Percentiles rank a stretch among this genome's conserved stretches.
phyloP scores from a whole-genome alignment of 1,140 invertebrate species.

The Trichonephila clavata region DNA sequence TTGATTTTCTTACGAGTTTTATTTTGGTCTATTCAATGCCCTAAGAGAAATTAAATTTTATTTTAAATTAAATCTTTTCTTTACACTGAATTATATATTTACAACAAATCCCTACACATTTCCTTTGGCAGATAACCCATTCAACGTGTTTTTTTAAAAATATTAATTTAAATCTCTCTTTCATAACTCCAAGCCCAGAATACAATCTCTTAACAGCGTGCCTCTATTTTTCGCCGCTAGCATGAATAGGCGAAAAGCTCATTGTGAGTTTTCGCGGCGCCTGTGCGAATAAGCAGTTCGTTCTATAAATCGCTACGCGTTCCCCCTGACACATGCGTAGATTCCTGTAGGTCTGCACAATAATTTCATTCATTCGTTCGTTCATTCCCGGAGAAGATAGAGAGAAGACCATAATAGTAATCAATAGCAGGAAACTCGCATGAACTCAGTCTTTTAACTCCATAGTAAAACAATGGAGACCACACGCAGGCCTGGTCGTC shows the following conservation, averaged over 20 bases:
- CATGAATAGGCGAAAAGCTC: not conserved
- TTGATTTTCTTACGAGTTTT: too few relatives aligned
- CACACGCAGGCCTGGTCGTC: constrained; percentile 67
- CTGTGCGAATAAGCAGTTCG: not conserved
- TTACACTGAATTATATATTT: too few relatives aligned
- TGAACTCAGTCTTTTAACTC: constrained; percentile 71
- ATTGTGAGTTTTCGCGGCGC: not conserved
- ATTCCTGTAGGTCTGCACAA: constrained; percentile 41
- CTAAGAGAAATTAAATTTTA: too few relatives aligned
- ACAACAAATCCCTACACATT: too few relatives aligned
- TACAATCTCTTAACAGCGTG: not conserved
- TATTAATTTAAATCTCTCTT: too few relatives aligned
- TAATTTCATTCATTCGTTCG: constrained; percentile 62
- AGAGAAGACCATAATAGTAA: constrained; percentile 68
- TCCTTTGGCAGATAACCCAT: too few relatives aligned
- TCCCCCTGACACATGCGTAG: not conserved
- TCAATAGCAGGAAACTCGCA: constrained; percentile 75
- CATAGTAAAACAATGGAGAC: constrained; percentile 76
- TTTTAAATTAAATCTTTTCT: too few relatives aligned
- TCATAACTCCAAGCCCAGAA: too few relatives aligned
- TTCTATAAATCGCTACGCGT: constrained; percentile 11
- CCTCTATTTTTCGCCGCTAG: not conserved
- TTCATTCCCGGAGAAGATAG: not conserved
- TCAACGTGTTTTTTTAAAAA: too few relatives aligned
- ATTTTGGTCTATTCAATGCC: too few relatives aligned